Evolutionary conservation across 2,888 invertebrate species (phyloP).

Genomic region (Germaria angustata): DNA sequence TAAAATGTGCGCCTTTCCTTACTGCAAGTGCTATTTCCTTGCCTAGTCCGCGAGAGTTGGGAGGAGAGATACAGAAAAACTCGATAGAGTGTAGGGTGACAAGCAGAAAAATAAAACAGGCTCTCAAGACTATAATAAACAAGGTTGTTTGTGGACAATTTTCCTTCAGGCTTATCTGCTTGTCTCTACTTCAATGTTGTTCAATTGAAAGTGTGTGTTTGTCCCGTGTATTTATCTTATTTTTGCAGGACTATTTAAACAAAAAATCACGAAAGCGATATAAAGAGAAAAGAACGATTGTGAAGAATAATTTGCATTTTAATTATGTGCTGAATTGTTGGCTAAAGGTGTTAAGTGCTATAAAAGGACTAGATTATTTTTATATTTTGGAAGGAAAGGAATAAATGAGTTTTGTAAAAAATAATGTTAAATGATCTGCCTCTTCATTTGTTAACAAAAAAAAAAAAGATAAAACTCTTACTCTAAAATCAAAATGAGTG

Average conservation of each 20-base stretch:
- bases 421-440: not conserved
- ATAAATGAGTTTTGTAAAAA: not conserved
- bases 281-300: not conserved
- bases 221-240: not conserved
- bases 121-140: not conserved
- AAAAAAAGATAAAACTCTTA: not conserved
- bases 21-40: no score
- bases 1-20: no score
- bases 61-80: not conserved
- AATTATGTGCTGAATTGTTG: constrained; percentile 31
- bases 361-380: not conserved
- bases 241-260: not conserved
- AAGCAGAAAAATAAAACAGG: no score
- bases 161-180: not conserved
- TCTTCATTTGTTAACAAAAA: not conserved
- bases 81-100: no score
- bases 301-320: constrained; percentile 48
- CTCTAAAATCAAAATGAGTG: not conserved
- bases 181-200: no score
- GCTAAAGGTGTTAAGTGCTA: constrained; percentile 49
- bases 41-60: not conserved
- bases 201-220: not conserved
- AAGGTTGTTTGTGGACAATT: not conserved
- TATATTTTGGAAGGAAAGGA: not conserved
- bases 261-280: not conserved